phyloP scores from a whole-genome alignment of 2,797 vertebrate genomes.

The Pseudochirops cupreus region DNA sequence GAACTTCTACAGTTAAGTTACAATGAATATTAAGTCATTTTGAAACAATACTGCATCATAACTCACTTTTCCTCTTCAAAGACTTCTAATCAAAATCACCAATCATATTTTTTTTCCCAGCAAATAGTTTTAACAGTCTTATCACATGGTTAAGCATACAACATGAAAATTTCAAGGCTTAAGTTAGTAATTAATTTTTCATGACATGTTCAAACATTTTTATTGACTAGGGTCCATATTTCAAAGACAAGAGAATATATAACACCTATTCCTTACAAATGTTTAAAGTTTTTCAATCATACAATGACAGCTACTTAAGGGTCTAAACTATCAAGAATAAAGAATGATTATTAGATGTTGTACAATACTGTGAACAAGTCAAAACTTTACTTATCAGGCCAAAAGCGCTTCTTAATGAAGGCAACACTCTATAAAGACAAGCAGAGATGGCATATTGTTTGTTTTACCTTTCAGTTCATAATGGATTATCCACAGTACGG shows the following conservation, averaged over 20 bases:
- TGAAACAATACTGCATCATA: constrained; percentile 33
- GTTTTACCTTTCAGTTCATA: constrained; percentile 38
- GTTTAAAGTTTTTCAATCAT: constrained; percentile 84
- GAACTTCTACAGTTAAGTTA: constrained; percentile 57
- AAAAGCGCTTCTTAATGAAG: constrained; percentile 44
- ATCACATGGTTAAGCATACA: constrained; percentile 39
- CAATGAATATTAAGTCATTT: constrained; percentile 12
- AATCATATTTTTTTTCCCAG: constrained; percentile 4
- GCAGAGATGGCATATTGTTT: constrained; percentile 45
- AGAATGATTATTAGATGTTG: constrained; percentile 66
- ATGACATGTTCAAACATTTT: constrained; percentile 82
- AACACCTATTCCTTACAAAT: constrained; percentile 86
- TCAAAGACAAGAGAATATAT: constrained; percentile 75
- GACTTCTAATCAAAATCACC: neutral
- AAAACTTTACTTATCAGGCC: constrained; percentile 54
- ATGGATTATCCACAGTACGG: constrained; percentile 33
- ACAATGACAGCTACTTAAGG: constrained; percentile 87
- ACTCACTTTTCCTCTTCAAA: neutral
- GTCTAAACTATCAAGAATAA: constrained; percentile 79
- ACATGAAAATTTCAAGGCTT: constrained; percentile 3
- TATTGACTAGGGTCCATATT: constrained; percentile 77
- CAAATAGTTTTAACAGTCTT: constrained; percentile 25
- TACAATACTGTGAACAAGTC: constrained; percentile 23
- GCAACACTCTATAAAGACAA: neutral
- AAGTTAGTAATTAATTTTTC: constrained; percentile 67